Base-by-base conservation (phyloP, 30 jellyfish, hydroid and myxozoan species). In the Pseudorhiza aurosa region DNA sequence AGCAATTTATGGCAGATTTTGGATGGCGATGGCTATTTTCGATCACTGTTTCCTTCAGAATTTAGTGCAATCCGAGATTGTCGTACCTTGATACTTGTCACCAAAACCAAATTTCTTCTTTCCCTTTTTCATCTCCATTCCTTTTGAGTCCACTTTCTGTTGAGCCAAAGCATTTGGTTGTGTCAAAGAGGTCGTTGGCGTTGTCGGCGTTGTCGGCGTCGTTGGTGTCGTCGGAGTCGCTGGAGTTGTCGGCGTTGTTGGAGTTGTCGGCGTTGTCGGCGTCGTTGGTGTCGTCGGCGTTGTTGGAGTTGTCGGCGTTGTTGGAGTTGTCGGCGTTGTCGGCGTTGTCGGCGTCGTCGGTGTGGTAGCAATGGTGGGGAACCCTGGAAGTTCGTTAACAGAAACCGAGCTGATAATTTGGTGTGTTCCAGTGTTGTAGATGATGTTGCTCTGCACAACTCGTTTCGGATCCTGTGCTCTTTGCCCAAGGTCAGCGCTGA, bases 211-310 rank as follows among this genome's bases (percentile, higher is more conserved):
- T 24, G 87, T 51, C 1, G 94, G 14, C 33, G 90, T 44, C 7
- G 83, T 45, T 18, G 75, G 62, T 27, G 81, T 58, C 7, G 72
- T 77, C 51, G 81, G 79, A 3, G 85, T 65, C 18, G 85, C 25
- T 33, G 78, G 85, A 24, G 93, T 81, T 51, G 93, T 56, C 18
- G 94, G 87, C 0, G 94, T 82, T 8, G 94, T 82, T 21, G 87
- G 94, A 7, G 94, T 82, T 21, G 87, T 82, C 45, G 86, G 87
- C 0, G 82, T 82, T 7, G 87, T 82, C 36, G 87, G 94, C 17
- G 94, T 68, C 21, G 94, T 58, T 31, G 87, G 86, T 32, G 94
- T 68, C 17, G 85, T 70, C 36, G 82, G 94, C 10, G 94, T 82
- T 14, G 86, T 68, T 21, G 85, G 81, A 1, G 81, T 82, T 12